These are phyloP conservation scores for Sceloporus undulatus DNA, from an alignment of 2,113 vertebrate genomes.

Conservation along the genomic window DNA sequence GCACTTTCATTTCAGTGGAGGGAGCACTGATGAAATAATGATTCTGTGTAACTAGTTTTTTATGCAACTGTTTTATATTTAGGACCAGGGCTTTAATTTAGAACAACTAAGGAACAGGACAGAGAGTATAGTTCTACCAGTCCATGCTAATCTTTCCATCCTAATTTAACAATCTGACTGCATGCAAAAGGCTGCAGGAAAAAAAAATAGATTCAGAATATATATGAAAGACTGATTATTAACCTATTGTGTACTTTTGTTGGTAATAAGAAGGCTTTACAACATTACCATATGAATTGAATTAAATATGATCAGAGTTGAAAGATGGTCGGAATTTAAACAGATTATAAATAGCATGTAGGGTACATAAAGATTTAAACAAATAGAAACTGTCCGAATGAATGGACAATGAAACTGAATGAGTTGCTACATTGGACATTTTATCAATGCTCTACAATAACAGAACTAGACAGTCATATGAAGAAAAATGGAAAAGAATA, in stretches of 20 bases:
- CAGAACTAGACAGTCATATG: no score
- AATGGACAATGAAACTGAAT: no score
- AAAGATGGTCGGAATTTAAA: slow-evolving; percentile 13
- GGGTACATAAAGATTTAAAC: neutral
- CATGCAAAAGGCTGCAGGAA: neutral
- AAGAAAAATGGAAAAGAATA: no score
- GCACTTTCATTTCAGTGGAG: neutral
- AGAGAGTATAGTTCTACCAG: neutral
- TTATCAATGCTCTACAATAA: no score
- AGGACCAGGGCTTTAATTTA: slow-evolving; percentile 8
- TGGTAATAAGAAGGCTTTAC: slow-evolving; percentile 10
- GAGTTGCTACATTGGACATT: no score
- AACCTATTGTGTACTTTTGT: neutral
- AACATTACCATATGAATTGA: neutral
- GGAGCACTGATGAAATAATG: neutral
- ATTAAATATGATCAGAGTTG: slow-evolving; percentile 40
- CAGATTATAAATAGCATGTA: neutral
- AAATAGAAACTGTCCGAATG: neutral
- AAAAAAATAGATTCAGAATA: slow-evolving; percentile 23
- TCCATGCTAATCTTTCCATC: neutral
- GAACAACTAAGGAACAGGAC: slow-evolving; percentile 22
- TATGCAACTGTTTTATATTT: slow-evolving; percentile 26
- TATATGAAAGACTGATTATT: neutral
- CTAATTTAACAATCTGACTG: slow-evolving; percentile 13
- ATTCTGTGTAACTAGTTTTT: neutral